Evolutionary conservation across 2,888 invertebrate genomes (phyloP).

Genomic region (Yponomeuta plumbellus): DNA sequence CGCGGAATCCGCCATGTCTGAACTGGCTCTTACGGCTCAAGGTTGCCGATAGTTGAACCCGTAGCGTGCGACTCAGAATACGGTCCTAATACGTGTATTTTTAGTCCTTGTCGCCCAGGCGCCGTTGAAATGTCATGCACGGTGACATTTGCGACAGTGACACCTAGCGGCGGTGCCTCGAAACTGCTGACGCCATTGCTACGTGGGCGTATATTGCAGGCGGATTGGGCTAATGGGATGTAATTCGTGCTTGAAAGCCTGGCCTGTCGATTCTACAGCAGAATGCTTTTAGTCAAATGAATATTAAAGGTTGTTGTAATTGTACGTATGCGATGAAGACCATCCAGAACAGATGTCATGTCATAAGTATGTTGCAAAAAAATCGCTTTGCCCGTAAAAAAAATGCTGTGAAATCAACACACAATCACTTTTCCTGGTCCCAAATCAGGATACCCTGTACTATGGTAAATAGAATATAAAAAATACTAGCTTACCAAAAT

Average conservation of each 20-base stretch:
- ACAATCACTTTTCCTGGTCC: too few relatives aligned
- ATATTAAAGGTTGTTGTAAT: not conserved
- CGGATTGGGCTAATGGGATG: not conserved
- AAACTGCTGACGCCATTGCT: constrained; percentile 5
- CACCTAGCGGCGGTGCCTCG: constrained; percentile 42
- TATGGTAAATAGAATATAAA: too few relatives aligned
- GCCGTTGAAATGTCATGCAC: constrained; percentile 51
- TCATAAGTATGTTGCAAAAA: too few relatives aligned
- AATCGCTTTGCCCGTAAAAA: too few relatives aligned
- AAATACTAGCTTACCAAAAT: too few relatives aligned
- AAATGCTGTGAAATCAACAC: too few relatives aligned
- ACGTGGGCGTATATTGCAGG: constrained; percentile 9
- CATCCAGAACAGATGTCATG: too few relatives aligned
- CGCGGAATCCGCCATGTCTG: too few relatives aligned
- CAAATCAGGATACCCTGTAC: too few relatives aligned
- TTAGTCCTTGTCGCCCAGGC: constrained; percentile 40
- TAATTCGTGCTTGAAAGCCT: not conserved
- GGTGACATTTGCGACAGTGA: constrained; percentile 52
- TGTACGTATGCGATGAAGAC: too few relatives aligned
- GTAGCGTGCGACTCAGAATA: constrained; percentile 4
- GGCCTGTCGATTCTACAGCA: not conserved
- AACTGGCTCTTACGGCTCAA: too few relatives aligned
- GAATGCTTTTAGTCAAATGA: constrained; percentile 10
- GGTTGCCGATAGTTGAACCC: constrained; percentile 59
- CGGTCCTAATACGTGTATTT: not conserved